Percentiles rank a stretch among this genome's conserved stretches.
phyloP scores from a whole-genome alignment of 2,888 invertebrate species.

The Drosophila merina region DNA sequence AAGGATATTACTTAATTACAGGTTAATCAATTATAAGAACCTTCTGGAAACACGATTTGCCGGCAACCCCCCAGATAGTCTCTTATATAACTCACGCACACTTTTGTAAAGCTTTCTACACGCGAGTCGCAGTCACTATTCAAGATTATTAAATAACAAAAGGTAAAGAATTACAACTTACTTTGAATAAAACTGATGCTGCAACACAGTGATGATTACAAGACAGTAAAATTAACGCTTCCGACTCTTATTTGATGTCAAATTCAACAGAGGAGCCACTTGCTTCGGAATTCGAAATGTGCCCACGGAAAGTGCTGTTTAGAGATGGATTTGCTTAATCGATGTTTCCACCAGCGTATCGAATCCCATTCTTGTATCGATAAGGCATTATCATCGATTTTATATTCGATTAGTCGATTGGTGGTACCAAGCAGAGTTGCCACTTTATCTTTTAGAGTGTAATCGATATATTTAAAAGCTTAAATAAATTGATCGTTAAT shows the following conservation, averaged over 20 bases:
- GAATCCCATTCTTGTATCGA: not conserved
- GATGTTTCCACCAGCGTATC: not conserved
- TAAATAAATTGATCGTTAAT: too few species aligned
- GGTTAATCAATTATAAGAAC: slow-evolving; percentile 46
- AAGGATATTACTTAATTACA: slow-evolving; percentile 9
- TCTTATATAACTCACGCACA: slow-evolving; percentile 59
- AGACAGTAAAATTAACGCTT: slow-evolving; percentile 42
- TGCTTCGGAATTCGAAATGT: slow-evolving; percentile 57
- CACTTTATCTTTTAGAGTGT: too few species aligned
- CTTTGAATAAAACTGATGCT: slow-evolving; percentile 35
- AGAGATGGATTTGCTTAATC: not conserved
- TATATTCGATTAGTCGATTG: too few species aligned
- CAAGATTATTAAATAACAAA: too few species aligned
- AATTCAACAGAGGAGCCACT: slow-evolving; percentile 60
- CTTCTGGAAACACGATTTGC: slow-evolving; percentile 64
- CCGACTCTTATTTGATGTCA: slow-evolving; percentile 58
- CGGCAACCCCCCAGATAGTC: slow-evolving; percentile 44
- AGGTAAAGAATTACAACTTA: slow-evolving; percentile 7
- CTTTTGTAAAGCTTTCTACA: slow-evolving; percentile 4
- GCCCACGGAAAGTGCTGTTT: slow-evolving; percentile 50
- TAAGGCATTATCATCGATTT: too few species aligned
- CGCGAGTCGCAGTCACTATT: not conserved
- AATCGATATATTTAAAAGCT: too few species aligned
- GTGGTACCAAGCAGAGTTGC: too few species aligned
- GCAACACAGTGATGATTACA: slow-evolving; percentile 11